These are phyloP conservation scores for Belgica antarctica DNA, from an alignment of 2,888 invertebrate genomes.

Conservation along the genomic window DNA sequence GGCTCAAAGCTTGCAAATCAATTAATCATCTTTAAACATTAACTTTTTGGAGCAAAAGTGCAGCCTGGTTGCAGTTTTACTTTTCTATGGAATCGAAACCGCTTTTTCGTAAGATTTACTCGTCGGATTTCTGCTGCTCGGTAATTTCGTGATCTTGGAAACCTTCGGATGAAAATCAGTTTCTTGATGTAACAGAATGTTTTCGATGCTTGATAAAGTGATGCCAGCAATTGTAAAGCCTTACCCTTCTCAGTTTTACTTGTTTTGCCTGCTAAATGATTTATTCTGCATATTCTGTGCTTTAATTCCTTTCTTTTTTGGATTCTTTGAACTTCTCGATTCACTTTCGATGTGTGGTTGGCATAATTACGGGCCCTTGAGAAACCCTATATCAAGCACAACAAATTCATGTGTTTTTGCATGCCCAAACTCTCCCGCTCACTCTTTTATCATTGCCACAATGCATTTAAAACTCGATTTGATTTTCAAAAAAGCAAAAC, in stretches of 20 bases:
- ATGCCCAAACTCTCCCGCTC: neutral
- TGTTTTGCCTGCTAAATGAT: neutral
- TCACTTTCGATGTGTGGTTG: too few relatives aligned
- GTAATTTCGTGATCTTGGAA: constrained; percentile 24
- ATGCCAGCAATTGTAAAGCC: too few relatives aligned
- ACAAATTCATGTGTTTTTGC: constrained; percentile 22
- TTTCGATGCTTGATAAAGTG: too few relatives aligned
- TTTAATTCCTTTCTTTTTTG: neutral
- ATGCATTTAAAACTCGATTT: constrained; percentile 40
- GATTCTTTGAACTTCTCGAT: neutral
- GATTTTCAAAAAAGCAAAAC: constrained; percentile 17
- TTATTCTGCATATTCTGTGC: constrained; percentile 1
- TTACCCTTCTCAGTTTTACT: too few relatives aligned
- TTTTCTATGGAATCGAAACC: neutral
- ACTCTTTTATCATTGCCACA: neutral
- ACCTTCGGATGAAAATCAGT: constrained; percentile 4
- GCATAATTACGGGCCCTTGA: constrained; percentile 30
- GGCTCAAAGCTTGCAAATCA: neutral
- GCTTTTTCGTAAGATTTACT: neutral
- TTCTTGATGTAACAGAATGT: too few relatives aligned
- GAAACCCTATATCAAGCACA: constrained; percentile 24
- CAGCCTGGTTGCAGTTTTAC: too few relatives aligned
- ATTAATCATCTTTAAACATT: constrained; percentile 31
- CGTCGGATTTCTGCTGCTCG: too few relatives aligned
- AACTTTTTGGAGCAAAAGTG: too few relatives aligned